phyloP scores from a whole-genome alignment of 2,113 vertebrate genomes.

The Crocuta crocuta region DNA sequence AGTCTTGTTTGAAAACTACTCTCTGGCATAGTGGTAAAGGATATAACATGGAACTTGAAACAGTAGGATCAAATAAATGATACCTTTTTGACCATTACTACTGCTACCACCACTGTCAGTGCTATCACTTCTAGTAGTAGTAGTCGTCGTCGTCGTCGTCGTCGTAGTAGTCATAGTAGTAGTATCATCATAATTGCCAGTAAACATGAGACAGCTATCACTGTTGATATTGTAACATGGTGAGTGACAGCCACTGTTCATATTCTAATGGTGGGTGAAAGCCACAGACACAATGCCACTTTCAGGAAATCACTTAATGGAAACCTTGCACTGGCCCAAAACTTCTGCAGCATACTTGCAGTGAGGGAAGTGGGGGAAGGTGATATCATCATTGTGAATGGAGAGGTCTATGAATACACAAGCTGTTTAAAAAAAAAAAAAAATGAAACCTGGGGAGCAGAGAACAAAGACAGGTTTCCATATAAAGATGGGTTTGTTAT shows the following conservation, averaged over 20 bases:
- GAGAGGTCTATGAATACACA: slow-evolving; percentile 63
- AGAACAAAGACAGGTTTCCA: slow-evolving; percentile 15
- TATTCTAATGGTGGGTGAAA: not conserved
- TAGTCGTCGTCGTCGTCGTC: too few relatives aligned
- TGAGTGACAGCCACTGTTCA: not conserved
- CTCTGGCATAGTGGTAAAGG: not conserved
- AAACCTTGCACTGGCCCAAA: not conserved
- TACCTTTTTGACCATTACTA: not conserved
- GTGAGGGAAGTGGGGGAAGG: slow-evolving; percentile 17
- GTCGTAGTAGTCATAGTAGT: too few relatives aligned
- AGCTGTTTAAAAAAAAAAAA: slow-evolving; percentile 51
- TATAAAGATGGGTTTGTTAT: not conserved
- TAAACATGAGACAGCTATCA: slow-evolving; percentile 6
- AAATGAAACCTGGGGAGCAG: not conserved
- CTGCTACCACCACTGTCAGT: not conserved
- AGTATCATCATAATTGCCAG: not conserved
- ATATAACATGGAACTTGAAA: not conserved
- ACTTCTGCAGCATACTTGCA: slow-evolving; percentile 67
- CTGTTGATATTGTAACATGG: not conserved
- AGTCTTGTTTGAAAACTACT: not conserved
- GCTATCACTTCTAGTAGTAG: not conserved
- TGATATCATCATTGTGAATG: slow-evolving; percentile 38
- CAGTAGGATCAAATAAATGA: not conserved
- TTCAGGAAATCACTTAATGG: slow-evolving; percentile 61
- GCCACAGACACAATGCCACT: slow-evolving; percentile 54